Percentiles rank a stretch among this genome's conserved stretches.
Evolutionary conservation across 2,797 vertebrate species (phyloP).

Genomic region (Clarias platycephalus): DNA sequence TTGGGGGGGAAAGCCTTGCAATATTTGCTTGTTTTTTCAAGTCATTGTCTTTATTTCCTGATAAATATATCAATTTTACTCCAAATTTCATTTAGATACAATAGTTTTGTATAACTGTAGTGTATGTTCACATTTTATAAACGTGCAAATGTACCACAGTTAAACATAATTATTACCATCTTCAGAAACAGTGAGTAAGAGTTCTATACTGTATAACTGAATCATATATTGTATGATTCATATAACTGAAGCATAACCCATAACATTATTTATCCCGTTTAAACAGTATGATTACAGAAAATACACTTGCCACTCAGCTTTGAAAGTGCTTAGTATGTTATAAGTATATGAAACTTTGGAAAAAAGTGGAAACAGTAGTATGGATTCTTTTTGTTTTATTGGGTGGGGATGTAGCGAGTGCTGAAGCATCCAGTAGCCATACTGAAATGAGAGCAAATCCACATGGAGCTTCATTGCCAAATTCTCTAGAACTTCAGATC

Average conservation of each 20-base stretch:
- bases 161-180: not conserved
- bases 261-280: conserved; percentile 7
- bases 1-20: not conserved
- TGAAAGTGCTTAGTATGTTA: conserved; percentile 8
- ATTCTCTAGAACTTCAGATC: conserved; percentile 1
- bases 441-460: conserved; percentile 56
- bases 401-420: conserved; percentile 57
- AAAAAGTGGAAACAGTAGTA: conserved; percentile 23
- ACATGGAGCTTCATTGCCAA: conserved; percentile 14
- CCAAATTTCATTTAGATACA: not conserved
- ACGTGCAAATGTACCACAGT: conserved; percentile 23
- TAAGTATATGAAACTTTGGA: conserved; percentile 29
- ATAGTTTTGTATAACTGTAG: not conserved
- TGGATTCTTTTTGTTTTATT: conserved; percentile 17
- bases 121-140: conserved; percentile 13
- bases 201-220: conserved; percentile 14
- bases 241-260: conserved; percentile 7
- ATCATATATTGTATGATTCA: not conserved
- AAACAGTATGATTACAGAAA: not conserved
- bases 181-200: not conserved
- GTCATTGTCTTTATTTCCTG: conserved; percentile 13
- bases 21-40: conserved; percentile 27
- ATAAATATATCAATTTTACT: conserved; percentile 19
- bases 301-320: conserved; percentile 28
- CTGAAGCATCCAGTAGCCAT: conserved; percentile 60